Conservation (phyloP, 2,797 vertebrate genomes). For the Hyperoplus immaculatus region DNA sequence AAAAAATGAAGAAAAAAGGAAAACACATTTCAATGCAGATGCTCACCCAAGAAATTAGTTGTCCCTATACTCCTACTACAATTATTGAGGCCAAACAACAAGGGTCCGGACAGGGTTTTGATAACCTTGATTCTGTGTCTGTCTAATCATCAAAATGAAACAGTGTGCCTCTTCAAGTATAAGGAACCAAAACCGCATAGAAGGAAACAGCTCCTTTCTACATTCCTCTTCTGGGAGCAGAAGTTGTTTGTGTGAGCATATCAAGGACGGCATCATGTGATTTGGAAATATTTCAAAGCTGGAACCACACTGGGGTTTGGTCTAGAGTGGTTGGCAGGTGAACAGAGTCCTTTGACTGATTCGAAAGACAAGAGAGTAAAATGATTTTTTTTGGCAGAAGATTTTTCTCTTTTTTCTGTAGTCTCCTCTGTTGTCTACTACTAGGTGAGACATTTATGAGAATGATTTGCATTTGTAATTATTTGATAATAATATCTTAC, state of each 20-base stretch:
- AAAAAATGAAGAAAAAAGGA: too few species aligned
- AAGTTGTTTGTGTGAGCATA: constrained; percentile 74
- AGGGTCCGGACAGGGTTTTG: background rate
- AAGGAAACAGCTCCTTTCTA: constrained; percentile 69
- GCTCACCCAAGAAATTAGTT: background rate
- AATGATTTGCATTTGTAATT: background rate
- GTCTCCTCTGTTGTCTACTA: constrained; percentile 57
- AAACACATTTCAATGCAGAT: background rate
- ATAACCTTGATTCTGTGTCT: constrained; percentile 46
- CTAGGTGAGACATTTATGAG: constrained; percentile 64
- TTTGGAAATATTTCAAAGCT: constrained; percentile 64
- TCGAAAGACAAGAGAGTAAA: constrained; percentile 19
- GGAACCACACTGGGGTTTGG: constrained; percentile 36
- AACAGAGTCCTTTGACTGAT: constrained; percentile 10
- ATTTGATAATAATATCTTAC: background rate
- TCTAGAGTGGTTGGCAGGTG: constrained; percentile 52
- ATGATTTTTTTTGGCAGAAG: constrained; percentile 37
- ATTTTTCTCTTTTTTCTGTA: constrained; percentile 12
- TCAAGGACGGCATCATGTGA: constrained; percentile 72
- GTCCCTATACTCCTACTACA: background rate
- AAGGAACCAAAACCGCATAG: constrained; percentile 82
- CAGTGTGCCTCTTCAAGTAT: constrained; percentile 20
- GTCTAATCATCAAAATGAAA: constrained; percentile 61
- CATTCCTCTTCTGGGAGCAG: constrained; percentile 63
- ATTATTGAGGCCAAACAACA: background rate